phyloP scores from a whole-genome alignment of 37 sponge, comb jelly and placozoan genomes.

The Crambe crambe region DNA sequence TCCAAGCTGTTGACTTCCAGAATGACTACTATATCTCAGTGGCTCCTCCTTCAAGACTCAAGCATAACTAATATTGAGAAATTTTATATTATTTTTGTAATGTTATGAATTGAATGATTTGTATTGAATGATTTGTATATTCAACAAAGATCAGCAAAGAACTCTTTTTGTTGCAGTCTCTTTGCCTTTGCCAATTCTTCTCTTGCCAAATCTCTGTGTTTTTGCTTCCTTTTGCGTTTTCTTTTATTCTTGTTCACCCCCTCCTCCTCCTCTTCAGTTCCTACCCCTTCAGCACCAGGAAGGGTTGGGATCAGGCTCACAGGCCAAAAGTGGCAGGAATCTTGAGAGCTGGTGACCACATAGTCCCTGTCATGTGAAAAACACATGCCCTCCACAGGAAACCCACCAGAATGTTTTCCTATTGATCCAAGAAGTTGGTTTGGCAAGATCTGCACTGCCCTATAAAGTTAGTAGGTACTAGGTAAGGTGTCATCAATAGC shows the following conservation, averaged over 20 bases:
- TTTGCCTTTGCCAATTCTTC: neutral
- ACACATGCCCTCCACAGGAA: conserved; percentile 56
- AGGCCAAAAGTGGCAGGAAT: conserved; percentile 65
- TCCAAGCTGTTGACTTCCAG: conserved; percentile 28
- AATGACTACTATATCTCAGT: conserved; percentile 43
- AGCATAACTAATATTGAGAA: neutral
- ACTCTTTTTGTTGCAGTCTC: conserved; percentile 35
- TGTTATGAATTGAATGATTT: neutral
- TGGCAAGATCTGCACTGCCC: conserved; percentile 74
- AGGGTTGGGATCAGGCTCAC: conserved; percentile 35
- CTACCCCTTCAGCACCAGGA: neutral
- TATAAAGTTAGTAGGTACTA: neutral
- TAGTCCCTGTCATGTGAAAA: conserved; percentile 48
- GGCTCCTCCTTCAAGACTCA: conserved; percentile 31
- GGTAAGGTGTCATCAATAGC: neutral
- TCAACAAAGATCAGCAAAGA: conserved; percentile 80
- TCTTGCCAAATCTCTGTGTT: conserved; percentile 24
- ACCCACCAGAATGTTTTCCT: conserved; percentile 41
- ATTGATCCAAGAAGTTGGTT: conserved; percentile 39
- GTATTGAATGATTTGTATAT: neutral
- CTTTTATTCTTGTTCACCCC: conserved; percentile 18
- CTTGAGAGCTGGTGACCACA: conserved; percentile 63
- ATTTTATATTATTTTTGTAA: neutral
- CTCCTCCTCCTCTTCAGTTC: neutral
- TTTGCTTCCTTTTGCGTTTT: conserved; percentile 26